Base-by-base conservation (phyloP, 2,113 vertebrate species). In the Caranx melampygus region DNA sequence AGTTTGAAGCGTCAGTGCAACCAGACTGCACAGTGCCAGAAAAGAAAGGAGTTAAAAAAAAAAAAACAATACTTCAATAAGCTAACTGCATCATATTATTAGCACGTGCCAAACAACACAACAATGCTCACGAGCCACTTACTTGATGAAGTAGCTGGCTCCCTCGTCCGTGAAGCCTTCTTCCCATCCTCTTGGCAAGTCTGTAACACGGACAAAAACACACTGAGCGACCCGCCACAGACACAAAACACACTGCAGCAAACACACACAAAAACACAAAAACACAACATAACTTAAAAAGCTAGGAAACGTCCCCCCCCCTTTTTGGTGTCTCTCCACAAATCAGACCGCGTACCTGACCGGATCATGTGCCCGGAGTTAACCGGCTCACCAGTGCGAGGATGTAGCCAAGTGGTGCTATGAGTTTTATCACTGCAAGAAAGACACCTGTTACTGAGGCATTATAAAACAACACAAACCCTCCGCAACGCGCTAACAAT, bases 81-180 rank as follows among this genome's bases (percentile, higher is more conserved):
- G 31, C 45, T 35, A 11, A 66, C 16, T 42, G 64, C 57, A 58
- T 71, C 49, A 35, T n/a, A 72, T 40, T 34, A 34, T 55, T 26
- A 26, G 15, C 74, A 35, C 75, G 47, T 26, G 78, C 52, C 47
- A 72, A 69, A 79, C 57, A 55, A 44, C 20, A 78, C 68, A 80
- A 82, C 75, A 76, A 78, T 12, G 62, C 61, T 59, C 54, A 67
- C 18, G 35, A 79, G 65, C 3, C 84, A 96, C 98, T 98, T 93
- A 99, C 98, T 99, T 96, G 90, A 99, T 99, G 94, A 99, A 99
- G 95, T 97, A 99, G 92, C 98, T 99, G 92, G 97, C 98, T 86
- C 98, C 98, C 87, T 99, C 98, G 87, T 97, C 96, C 40, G 96
- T 97, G 95, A 99, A 99, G 0, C 97, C 98, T 86, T 99, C 98